Evolutionary conservation across 92 coral and sea anemone species (phyloP).

Genomic region (Zoanthus gigantus): DNA sequence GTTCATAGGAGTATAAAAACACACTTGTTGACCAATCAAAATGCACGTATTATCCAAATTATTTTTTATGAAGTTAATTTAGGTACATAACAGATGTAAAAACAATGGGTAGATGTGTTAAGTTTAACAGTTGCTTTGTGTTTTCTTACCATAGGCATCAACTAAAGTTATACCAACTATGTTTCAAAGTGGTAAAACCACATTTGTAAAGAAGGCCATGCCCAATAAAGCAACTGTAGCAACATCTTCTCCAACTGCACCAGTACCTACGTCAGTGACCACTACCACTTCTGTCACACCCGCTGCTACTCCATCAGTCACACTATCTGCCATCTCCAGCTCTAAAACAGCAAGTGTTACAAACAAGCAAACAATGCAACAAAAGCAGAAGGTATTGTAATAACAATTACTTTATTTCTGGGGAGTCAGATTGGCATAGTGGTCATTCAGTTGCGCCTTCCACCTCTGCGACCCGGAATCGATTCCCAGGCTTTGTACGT

Average conservation of each 20-base stretch:
- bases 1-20: no score
- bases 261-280: slow-evolving; percentile 24
- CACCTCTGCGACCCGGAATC: no score
- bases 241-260: slow-evolving; percentile 1
- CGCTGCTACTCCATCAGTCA: not conserved
- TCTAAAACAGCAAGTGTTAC: not conserved
- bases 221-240: slow-evolving; percentile 36
- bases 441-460: no score
- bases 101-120: not conserved
- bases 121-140: no score
- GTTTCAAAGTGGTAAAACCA: slow-evolving; percentile 98
- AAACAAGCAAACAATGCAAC: slow-evolving; percentile 49
- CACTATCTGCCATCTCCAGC: slow-evolving; percentile 3
- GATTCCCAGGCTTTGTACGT: no score
- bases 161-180: slow-evolving; percentile 85
- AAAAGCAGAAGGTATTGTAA: slow-evolving; percentile 56
- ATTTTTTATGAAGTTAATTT: no score
- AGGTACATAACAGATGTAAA: no score
- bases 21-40: no score
- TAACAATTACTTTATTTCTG: no score
- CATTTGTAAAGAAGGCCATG: slow-evolving; percentile 73
- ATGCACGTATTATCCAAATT: no score
- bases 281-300: slow-evolving; percentile 23
- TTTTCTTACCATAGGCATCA: slow-evolving; percentile 26
- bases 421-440: no score